phyloP scores from a whole-genome alignment of 2,797 vertebrate genomes.

The Fistularia tabacaria region DNA sequence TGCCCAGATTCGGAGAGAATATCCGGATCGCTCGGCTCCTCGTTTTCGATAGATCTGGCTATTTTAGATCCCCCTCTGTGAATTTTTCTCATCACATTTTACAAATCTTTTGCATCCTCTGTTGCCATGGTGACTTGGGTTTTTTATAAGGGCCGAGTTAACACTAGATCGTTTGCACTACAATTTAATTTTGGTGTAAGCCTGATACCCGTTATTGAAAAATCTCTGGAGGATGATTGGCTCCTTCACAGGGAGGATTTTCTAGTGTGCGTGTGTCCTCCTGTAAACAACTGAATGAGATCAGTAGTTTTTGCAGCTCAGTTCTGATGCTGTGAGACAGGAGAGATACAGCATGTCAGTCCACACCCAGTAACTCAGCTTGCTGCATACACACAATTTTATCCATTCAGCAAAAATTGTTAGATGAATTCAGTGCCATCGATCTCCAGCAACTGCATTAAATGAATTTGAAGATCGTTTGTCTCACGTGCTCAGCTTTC shows the following conservation, averaged over 20 bases:
- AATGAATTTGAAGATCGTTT: too few relatives aligned
- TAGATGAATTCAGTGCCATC: neutral
- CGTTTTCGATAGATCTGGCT: neutral
- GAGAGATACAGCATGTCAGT: neutral
- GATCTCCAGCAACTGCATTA: too few relatives aligned
- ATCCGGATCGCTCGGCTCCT: slow-evolving; percentile 11
- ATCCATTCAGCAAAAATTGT: slow-evolving; percentile 32
- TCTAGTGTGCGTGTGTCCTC: slow-evolving; percentile 1
- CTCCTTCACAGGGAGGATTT: neutral
- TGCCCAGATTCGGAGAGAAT: slow-evolving; percentile 22
- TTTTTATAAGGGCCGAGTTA: slow-evolving; percentile 71
- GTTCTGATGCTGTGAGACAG: slow-evolving; percentile 1
- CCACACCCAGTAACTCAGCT: slow-evolving; percentile 1
- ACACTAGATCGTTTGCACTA: slow-evolving; percentile 35
- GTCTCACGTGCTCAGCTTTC: too few relatives aligned
- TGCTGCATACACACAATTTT: slow-evolving; percentile 25
- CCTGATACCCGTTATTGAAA: neutral
- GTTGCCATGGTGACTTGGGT: slow-evolving; percentile 80
- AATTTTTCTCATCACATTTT: slow-evolving; percentile 35
- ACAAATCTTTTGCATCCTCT: slow-evolving; percentile 65
- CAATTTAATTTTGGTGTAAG: slow-evolving; percentile 25
- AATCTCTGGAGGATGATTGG: neutral
- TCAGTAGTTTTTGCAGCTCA: slow-evolving; percentile 7
- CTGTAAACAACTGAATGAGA: slow-evolving; percentile 12
- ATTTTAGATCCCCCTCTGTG: slow-evolving; percentile 13